Percentiles rank a stretch among this genome's conserved stretches.
Evolutionary conservation across 1,140 invertebrate genomes (phyloP).

Genomic region (Helicoverpa armigera): DNA sequence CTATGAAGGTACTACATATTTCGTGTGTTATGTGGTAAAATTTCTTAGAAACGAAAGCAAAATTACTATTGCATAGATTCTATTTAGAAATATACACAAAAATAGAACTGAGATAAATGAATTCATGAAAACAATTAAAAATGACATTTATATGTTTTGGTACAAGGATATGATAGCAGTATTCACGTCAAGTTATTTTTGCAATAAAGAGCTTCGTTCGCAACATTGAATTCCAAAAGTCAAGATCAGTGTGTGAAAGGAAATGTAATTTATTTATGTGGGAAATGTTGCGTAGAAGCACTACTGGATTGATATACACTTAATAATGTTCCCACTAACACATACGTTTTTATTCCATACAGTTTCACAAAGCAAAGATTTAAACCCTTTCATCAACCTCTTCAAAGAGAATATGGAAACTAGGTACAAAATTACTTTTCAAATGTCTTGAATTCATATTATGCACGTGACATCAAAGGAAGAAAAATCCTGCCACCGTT

Average conservation of each 20-base stretch:
- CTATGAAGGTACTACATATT: constrained; percentile 35
- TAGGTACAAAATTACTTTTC: constrained; percentile 8
- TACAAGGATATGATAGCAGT: no score
- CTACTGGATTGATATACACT: no score
- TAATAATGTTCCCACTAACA: no score
- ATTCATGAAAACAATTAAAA: no score
- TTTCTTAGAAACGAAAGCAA: neutral
- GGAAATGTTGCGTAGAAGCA: no score
- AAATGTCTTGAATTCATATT: neutral
- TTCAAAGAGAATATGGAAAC: constrained; percentile 5
- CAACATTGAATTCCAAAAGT: no score
- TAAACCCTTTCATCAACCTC: neutral
- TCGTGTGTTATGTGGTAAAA: constrained; percentile 20
- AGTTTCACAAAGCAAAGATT: neutral
- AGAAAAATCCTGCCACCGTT: constrained; percentile 25
- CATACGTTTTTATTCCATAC: no score
- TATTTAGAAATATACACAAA: neutral
- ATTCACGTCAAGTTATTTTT: no score
- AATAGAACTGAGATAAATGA: neutral
- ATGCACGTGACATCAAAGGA: constrained; percentile 24
- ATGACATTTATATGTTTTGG: no score
- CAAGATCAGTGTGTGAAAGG: no score
- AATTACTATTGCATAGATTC: neutral
- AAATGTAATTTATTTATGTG: no score
- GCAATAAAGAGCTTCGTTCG: no score